Percentiles rank a stretch among this genome's conserved stretches.
Conservation (phyloP, 2,888 invertebrate genomes). For the Candidula unifasciata region DNA sequence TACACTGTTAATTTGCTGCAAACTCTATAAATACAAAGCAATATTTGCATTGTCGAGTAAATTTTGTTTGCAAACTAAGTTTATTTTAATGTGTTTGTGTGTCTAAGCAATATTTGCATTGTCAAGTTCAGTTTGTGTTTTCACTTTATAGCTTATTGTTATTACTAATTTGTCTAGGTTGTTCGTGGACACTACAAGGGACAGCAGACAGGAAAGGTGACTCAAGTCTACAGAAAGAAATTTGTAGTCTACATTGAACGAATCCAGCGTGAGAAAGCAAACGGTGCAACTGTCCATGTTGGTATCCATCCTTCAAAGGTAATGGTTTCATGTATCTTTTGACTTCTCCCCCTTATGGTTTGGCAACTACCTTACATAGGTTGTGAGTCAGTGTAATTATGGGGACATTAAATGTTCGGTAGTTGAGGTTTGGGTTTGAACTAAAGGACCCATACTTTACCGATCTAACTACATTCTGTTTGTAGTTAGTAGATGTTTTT, state of each 20-base stretch:
- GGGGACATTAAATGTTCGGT: conserved; percentile 40
- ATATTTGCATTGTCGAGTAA: neutral
- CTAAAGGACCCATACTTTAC: conserved; percentile 12
- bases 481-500: no score
- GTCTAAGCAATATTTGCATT: no score
- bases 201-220: conserved; percentile 98
- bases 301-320: conserved; percentile 99
- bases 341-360: conserved; percentile 15
- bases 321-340: conserved; percentile 60
- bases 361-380: neutral
- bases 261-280: conserved; percentile 99
- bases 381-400: conserved; percentile 35
- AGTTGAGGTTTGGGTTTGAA: conserved; percentile 25
- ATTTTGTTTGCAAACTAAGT: no score
- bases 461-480: conserved; percentile 37
- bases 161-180: conserved; percentile 82
- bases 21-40: neutral
- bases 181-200: conserved; percentile 99
- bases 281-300: conserved; percentile 97
- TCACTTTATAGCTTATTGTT: neutral
- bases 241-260: conserved; percentile 99
- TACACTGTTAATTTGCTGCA: neutral
- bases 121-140: no score
- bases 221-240: conserved; percentile 99
- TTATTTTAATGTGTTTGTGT: no score